Evolutionary conservation across 1,140 invertebrate genomes (phyloP).

Genomic region (Triops cancriformis): DNA sequence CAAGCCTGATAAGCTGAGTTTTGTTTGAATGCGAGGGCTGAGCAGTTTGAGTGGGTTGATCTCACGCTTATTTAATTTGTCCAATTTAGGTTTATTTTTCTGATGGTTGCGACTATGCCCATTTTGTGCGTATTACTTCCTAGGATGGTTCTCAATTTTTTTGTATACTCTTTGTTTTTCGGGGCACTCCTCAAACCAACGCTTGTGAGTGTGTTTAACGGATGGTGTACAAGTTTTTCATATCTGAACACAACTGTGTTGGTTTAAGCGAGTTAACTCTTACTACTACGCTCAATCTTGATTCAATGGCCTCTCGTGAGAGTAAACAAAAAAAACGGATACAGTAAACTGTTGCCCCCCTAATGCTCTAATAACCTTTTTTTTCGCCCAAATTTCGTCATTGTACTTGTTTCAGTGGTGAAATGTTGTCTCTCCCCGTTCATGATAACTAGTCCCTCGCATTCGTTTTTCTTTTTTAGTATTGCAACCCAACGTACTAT

Average conservation of each 20-base stretch:
- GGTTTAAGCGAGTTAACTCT: neutral
- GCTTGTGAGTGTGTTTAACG: neutral
- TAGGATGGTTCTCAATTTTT: neutral
- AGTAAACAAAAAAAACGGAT: neutral
- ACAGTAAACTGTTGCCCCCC: neutral
- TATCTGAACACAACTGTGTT: neutral
- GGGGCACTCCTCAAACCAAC: neutral
- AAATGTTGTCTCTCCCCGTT: neutral
- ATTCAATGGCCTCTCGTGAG: neutral
- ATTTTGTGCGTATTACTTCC: neutral
- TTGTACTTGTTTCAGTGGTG: neutral
- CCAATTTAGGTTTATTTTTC: neutral
- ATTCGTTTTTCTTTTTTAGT: neutral
- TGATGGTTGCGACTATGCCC: neutral
- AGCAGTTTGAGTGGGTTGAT: constrained; percentile 1
- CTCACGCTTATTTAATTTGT: constrained; percentile 2
- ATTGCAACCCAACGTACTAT: neutral
- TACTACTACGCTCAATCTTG: constrained; percentile 9
- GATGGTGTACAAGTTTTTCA: neutral
- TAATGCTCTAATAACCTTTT: too few relatives aligned
- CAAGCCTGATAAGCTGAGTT: neutral
- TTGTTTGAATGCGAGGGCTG: neutral
- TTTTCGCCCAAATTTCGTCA: neutral
- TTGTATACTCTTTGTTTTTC: neutral
- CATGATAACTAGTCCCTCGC: constrained; percentile 9